Percentiles rank a stretch among this genome's conserved stretches.
Conservation (phyloP, 1,140 invertebrate genomes). For the Dreissena polymorpha region DNA sequence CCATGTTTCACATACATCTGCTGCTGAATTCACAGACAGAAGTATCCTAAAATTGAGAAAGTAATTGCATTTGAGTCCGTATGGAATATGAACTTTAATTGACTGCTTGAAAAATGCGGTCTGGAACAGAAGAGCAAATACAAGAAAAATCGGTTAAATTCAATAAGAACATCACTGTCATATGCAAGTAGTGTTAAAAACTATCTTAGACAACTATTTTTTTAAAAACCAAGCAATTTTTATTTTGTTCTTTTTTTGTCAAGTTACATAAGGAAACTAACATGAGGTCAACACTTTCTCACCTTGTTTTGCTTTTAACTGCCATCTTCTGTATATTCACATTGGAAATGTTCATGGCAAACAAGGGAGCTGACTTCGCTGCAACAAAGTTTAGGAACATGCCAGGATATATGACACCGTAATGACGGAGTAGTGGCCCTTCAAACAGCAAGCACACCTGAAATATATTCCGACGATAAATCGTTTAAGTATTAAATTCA, state of each 20-base stretch:
- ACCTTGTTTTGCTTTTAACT: slow-evolving; percentile 28
- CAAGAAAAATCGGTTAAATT: neutral
- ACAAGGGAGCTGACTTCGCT: neutral
- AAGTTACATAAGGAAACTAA: neutral
- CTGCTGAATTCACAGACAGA: neutral
- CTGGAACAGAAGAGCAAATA: slow-evolving; percentile 8
- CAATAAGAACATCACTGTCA: neutral
- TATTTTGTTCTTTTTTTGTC: neutral
- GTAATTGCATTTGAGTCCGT: neutral
- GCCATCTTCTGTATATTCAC: slow-evolving; percentile 27
- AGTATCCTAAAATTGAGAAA: neutral
- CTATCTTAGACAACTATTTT: neutral
- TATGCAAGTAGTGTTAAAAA: neutral
- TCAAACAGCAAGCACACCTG: slow-evolving; percentile 30
- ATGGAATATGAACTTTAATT: no score
- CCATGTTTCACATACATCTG: neutral
- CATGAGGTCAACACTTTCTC: neutral
- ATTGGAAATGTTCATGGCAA: slow-evolving; percentile 4
- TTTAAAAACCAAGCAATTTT: neutral
- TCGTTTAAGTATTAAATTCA: neutral
- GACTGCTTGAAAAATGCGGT: neutral
- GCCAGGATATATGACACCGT: slow-evolving; percentile 1
- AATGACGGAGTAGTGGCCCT: neutral
- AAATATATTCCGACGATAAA: neutral
- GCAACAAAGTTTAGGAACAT: neutral